Percentiles rank a stretch among this genome's conserved stretches.
These are phyloP conservation scores for Lucifuga dentata DNA, from an alignment of 2,113 vertebrate species.

Conservation along the genomic window DNA sequence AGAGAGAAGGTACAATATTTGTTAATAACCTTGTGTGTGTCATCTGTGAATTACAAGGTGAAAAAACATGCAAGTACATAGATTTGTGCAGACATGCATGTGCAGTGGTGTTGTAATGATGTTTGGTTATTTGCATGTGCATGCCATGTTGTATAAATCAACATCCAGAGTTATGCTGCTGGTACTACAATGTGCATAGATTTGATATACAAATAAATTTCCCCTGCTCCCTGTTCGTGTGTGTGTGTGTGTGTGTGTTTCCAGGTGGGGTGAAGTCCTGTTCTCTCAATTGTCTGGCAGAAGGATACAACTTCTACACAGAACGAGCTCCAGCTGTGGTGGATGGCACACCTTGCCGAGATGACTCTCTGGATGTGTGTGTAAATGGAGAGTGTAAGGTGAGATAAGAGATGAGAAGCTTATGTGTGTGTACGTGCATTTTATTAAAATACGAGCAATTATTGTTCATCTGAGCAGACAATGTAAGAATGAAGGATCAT, in stretches of 20 bases:
- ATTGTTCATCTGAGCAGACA: slow-evolving; percentile 1
- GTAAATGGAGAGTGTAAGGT: slow-evolving; percentile 99
- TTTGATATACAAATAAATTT: not conserved
- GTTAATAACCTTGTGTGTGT: too few species aligned
- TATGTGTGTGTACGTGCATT: not conserved
- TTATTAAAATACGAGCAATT: not conserved
- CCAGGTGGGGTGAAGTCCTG: slow-evolving; percentile 96
- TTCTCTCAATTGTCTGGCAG: slow-evolving; percentile 95
- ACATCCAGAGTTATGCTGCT: too few species aligned
- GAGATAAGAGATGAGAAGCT: slow-evolving; percentile 34
- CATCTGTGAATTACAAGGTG: too few species aligned
- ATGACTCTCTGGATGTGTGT: slow-evolving; percentile 94
- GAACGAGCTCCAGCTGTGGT: slow-evolving; percentile 95
- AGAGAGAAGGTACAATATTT: too few species aligned
- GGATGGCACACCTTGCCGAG: slow-evolving; percentile 91
- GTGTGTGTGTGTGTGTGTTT: not conserved
- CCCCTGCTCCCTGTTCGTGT: too few species aligned
- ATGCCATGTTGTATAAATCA: too few species aligned
- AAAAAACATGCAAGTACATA: too few species aligned
- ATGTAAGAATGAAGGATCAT: slow-evolving; percentile 11
- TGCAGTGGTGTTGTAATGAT: too few species aligned
- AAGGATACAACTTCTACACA: slow-evolving; percentile 99
- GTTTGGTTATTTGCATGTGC: too few species aligned
- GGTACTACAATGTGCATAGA: too few species aligned
- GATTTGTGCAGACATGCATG: too few species aligned